These are phyloP conservation scores for Microcebus jonahi DNA, from an alignment of 2,113 vertebrate genomes.

Conservation along the genomic window DNA sequence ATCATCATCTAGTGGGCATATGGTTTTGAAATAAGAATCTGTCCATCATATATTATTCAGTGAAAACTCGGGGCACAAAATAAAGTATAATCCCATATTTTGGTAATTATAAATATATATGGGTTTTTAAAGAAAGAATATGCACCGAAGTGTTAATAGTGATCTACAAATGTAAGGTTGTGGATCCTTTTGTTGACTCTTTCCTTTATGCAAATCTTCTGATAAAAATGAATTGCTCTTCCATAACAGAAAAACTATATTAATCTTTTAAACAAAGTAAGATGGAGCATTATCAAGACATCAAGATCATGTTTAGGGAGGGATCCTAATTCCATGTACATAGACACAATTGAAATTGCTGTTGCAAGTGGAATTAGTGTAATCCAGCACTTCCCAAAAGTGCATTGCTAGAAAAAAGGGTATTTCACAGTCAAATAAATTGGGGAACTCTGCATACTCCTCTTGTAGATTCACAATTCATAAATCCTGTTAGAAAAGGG, in stretches of 20 bases:
- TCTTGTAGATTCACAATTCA: neutral
- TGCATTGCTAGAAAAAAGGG: neutral
- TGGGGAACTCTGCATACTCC: neutral
- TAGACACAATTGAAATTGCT: neutral
- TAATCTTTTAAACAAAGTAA: neutral
- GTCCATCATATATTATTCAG: neutral
- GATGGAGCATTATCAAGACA: neutral
- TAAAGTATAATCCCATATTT: neutral
- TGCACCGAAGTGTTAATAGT: neutral
- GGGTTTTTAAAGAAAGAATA: neutral
- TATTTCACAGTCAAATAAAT: neutral
- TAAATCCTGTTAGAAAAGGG: neutral
- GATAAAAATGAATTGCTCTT: neutral
- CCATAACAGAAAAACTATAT: neutral
- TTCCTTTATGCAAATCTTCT: neutral
- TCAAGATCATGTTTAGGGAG: neutral
- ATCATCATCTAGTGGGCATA: neutral
- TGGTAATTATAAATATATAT: neutral
- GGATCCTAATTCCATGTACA: neutral
- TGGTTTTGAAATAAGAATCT: neutral
- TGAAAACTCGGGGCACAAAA: neutral
- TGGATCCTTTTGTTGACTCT: neutral
- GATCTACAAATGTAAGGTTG: neutral
- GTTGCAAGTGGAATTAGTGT: neutral
- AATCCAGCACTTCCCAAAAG: neutral